Conservation (phyloP, 2,888 invertebrate species). For the Idaea biselata region DNA sequence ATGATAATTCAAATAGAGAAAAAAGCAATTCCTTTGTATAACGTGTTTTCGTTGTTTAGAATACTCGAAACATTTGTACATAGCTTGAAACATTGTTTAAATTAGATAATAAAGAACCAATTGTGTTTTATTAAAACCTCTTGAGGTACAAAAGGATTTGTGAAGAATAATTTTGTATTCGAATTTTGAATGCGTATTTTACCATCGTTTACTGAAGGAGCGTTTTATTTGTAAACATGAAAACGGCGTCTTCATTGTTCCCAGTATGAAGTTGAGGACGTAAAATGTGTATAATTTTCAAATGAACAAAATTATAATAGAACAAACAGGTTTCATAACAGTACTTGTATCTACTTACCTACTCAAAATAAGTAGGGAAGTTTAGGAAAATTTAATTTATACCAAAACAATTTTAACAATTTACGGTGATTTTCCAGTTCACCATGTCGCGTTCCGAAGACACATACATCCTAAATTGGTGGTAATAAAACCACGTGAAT, state of each 20-base stretch:
- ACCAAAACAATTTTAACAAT: too few relatives aligned
- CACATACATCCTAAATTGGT: too few relatives aligned
- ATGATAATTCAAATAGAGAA: slow-evolving; percentile 54
- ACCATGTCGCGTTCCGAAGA: too few relatives aligned
- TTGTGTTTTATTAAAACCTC: slow-evolving; percentile 40
- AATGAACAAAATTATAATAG: background rate
- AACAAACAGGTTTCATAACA: background rate
- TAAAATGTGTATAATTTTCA: background rate
- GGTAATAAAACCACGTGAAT: too few relatives aligned
- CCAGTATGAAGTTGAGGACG: background rate
- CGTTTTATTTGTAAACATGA: slow-evolving; percentile 1
- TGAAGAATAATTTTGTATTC: slow-evolving; percentile 29
- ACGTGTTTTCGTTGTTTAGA: slow-evolving; percentile 46
- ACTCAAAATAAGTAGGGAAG: background rate
- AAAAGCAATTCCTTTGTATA: slow-evolving; percentile 47
- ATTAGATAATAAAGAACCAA: slow-evolving; percentile 45
- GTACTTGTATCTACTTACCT: background rate
- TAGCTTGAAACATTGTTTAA: slow-evolving; percentile 46
- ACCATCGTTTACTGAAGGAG: background rate
- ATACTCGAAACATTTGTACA: slow-evolving; percentile 39
- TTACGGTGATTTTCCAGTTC: too few relatives aligned
- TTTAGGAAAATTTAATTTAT: too few relatives aligned
- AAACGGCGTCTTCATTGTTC: background rate
- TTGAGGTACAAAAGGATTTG: slow-evolving; percentile 37
- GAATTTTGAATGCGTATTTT: slow-evolving; percentile 7